Conservation (phyloP, 2,888 invertebrate species). For the Protodeltote pygarga region DNA sequence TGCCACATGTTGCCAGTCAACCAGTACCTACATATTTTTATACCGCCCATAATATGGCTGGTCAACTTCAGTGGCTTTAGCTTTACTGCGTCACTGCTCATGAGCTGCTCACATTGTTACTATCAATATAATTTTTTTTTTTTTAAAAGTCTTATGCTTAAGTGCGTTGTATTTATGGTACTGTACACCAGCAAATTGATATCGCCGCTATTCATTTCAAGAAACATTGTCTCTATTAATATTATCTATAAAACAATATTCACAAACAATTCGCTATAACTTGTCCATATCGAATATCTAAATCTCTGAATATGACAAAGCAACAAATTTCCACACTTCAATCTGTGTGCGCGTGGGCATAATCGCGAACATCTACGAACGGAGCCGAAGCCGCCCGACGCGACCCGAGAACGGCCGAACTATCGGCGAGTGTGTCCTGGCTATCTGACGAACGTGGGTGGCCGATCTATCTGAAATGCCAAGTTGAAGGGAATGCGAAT, state of each 20-base stretch:
- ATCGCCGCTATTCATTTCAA: slow-evolving; percentile 38
- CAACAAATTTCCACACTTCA: slow-evolving; percentile 57
- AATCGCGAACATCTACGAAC: slow-evolving; percentile 60
- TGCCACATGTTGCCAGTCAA: too few relatives aligned
- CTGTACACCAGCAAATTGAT: slow-evolving; percentile 27
- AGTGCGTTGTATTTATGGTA: slow-evolving; percentile 8
- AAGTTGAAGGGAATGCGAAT: slow-evolving; percentile 56
- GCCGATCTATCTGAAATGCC: slow-evolving; percentile 56
- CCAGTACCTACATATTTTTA: too few relatives aligned
- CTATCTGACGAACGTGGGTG: slow-evolving; percentile 55
- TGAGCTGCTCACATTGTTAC: too few relatives aligned
- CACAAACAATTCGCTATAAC: slow-evolving; percentile 53
- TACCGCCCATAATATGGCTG: too few relatives aligned
- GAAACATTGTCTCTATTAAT: slow-evolving; percentile 52
- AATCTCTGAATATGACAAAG: slow-evolving; percentile 57
- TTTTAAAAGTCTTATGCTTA: neutral
- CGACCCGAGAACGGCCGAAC: slow-evolving; percentile 58
- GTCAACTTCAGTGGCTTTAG: too few relatives aligned
- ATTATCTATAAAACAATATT: slow-evolving; percentile 48
- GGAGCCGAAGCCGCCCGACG: slow-evolving; percentile 56
- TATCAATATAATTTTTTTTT: too few relatives aligned
- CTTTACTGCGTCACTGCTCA: too few relatives aligned
- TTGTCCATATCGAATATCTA: slow-evolving; percentile 50
- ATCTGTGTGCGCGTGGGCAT: slow-evolving; percentile 67
- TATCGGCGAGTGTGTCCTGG: slow-evolving; percentile 49